Evolutionary conservation across 2,113 vertebrate species (phyloP), one percentile per base, ranked within the genome.

Genomic region (Pantherophis guttatus): DNA sequence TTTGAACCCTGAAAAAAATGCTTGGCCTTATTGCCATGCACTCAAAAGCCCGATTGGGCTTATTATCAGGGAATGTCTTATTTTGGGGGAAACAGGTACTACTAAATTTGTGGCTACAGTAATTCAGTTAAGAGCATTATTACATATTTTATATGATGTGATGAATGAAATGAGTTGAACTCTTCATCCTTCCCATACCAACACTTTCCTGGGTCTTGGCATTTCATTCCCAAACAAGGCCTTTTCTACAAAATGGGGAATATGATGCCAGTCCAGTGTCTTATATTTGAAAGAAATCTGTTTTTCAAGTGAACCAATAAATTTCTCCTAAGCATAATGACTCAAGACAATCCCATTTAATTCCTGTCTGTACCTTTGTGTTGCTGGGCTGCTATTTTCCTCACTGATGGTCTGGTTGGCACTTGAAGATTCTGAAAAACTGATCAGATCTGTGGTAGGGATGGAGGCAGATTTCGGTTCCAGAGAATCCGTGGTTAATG

Each of bases 401-500:
- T 98, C 97, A 94, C 93, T 95, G 95, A 97, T 97, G 8, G 95
- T 93, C 93, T 97, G 95, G 55, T 86, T 97, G 75, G 93, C 95
- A 95, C 95, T 97, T 1, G 97, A 93, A 26, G 97, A 95, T 92
- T 98, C 97, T 90, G 97, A 94, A 90, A 98, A 98, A 53, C 93
- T 96, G 55, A 98, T 98, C 50, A 98, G 97, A 89, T 98, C 98
- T 39, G 96, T 94, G 1, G 97, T 96, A 59, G 98, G 96, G 93
- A 50, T 94, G 53, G 97, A 94, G 55, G 94, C 90, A 33, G 96
- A 89, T 94, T 98, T 99, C 29, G 98, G 97, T 75, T 98, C 98
- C 33, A 97, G 92, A 0, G 97, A 90, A 75, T 98, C 97, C 23
- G 91, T 96, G 39, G 97, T 94, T 95, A 97, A 92, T 5, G 98